Percentiles rank a stretch among this genome's conserved stretches.
Conservation (phyloP, 2,888 invertebrate genomes). For the Tillus elongatus region DNA sequence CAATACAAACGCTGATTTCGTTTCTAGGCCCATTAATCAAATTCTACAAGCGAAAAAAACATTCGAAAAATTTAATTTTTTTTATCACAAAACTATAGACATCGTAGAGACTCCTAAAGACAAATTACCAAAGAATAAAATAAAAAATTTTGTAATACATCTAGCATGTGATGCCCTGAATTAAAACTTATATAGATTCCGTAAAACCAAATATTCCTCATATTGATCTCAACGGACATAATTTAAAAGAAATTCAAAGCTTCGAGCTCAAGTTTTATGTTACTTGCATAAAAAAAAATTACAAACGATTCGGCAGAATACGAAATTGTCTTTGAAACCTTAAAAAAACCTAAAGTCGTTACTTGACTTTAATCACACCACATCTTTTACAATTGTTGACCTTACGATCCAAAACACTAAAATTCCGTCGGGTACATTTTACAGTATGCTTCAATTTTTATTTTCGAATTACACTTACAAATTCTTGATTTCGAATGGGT, state of each 20-base stretch:
- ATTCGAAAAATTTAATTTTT: constrained; percentile 4
- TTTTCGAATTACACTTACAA: no score
- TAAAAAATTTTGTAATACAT: not conserved
- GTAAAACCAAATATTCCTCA: no score
- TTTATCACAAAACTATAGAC: not conserved
- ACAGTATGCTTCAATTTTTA: not conserved
- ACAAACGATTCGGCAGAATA: not conserved
- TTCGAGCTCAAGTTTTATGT: no score
- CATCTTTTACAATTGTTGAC: not conserved
- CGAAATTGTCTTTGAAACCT: not conserved
- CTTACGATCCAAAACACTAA: not conserved
- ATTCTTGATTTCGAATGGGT: no score
- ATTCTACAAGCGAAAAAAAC: constrained; percentile 15
- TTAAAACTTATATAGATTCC: not conserved
- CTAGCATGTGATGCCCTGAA: not conserved
- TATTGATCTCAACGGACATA: not conserved
- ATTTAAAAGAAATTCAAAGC: not conserved
- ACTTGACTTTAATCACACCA: not conserved
- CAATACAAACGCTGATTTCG: constrained; percentile 30
- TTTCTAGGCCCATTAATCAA: not conserved
- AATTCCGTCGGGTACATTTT: not conserved
- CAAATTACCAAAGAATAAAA: not conserved
- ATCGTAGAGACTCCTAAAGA: no score
- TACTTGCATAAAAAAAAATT: not conserved
- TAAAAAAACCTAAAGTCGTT: not conserved